Conservation (phyloP, 1,140 invertebrate species). For the Zaprionus kolodkinae region DNA sequence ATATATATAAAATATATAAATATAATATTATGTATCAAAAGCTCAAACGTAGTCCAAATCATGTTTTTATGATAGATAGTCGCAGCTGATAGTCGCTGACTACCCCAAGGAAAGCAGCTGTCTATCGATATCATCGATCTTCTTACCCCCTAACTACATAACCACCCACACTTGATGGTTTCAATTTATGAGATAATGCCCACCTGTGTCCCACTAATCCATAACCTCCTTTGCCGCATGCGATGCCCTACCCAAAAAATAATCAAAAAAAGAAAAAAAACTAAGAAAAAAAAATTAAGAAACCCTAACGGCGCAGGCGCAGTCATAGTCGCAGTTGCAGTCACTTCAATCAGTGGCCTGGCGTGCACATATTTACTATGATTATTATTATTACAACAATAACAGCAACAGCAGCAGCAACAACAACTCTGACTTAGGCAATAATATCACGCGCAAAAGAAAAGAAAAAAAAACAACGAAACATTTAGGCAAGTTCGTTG, state of each 20-base stretch:
- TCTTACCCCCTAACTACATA: conserved; percentile 28
- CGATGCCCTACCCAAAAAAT: conserved; percentile 39
- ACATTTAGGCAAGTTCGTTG: conserved; percentile 69
- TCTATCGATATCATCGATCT: conserved; percentile 6
- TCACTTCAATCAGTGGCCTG: conserved; percentile 34
- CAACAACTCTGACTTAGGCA: conserved; percentile 34
- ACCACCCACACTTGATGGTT: conserved; percentile 37
- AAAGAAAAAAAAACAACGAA: too few species aligned
- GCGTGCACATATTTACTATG: conserved; percentile 28
- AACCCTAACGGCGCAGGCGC: conserved; percentile 51
- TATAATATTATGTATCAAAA: too few species aligned
- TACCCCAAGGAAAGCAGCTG: conserved; percentile 7
- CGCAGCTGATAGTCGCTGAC: background rate
- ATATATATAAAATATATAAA: too few species aligned
- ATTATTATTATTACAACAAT: conserved; percentile 43
- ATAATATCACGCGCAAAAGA: conserved; percentile 59
- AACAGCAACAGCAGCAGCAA: conserved; percentile 47
- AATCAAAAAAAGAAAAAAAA: too few species aligned
- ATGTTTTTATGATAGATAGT: background rate
- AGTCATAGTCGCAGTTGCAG: conserved; percentile 11
- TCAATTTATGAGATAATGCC: conserved; percentile 48
- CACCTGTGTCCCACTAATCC: conserved; percentile 46
- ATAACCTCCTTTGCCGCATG: conserved; percentile 22
- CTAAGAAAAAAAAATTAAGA: conserved; percentile 22
- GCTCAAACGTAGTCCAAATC: background rate